phyloP scores from a whole-genome alignment of 2,113 vertebrate species.

The Cyanoderma ruficeps region DNA sequence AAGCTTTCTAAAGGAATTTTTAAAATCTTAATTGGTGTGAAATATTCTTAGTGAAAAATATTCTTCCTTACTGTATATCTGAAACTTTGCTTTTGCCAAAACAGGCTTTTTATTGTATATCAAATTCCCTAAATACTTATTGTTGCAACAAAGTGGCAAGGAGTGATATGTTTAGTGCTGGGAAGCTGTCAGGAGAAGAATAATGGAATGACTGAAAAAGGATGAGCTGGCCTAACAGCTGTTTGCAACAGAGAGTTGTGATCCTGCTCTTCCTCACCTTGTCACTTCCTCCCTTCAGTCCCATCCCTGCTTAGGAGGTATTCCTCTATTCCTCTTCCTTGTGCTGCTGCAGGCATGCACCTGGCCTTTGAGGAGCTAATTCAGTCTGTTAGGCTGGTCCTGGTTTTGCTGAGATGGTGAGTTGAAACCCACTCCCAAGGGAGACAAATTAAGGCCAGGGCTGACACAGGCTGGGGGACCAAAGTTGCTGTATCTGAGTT shows the following conservation, averaged over 20 bases:
- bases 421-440: neutral
- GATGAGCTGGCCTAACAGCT: neutral
- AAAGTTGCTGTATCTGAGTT: neutral
- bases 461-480: neutral
- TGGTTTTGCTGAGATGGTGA: neutral
- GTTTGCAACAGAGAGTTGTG: too few species aligned
- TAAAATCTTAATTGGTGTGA: neutral
- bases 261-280: neutral
- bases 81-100: neutral
- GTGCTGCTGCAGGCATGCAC: neutral
- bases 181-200: neutral
- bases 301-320: neutral
- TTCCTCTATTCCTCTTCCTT: neutral
- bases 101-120: neutral
- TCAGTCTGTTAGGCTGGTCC: neutral
- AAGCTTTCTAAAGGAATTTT: neutral
- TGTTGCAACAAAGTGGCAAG: neutral
- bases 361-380: neutral
- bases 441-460: neutral
- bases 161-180: neutral
- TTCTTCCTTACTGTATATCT: neutral
- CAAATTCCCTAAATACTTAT: neutral
- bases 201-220: neutral
- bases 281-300: neutral
- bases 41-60: neutral